Evolutionary conservation across 2,113 vertebrate genomes (phyloP), one percentile per base, ranked within the genome.

Genomic region (Opisthocomus hoazin): DNA sequence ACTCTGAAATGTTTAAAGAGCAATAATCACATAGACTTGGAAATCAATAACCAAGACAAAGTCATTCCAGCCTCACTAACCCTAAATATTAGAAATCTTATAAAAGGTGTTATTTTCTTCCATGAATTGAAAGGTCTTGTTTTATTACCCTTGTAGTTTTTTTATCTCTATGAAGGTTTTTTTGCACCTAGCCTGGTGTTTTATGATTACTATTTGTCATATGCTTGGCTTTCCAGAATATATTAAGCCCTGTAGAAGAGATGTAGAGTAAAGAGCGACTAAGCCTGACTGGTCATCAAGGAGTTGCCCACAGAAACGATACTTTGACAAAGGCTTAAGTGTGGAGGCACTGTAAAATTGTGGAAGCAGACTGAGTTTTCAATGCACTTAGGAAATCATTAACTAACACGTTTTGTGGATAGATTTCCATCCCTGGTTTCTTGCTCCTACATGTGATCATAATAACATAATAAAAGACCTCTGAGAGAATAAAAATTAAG

Each of bases 11-110:
- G 58, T 86, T 91, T 90, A 79, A 87, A 90, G 53, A 73, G 41
- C 78, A 86, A 36, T 86, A 70, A 86, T 37, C 43, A 41, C 23
- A 22, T 39, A 81, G 83, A 76, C 54, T 71, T 78, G 76, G 30
- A 90, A 92, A 96, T 97, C 94, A 93, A 90, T 89, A 90, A 78
- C 27, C 39, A 79, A 91, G 70, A 63, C 13, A 69, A 89, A 94
- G 74, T 64, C 48, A 74, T 74, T 94, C 45, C 46, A 90, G 30
- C 7, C 39, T 65, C 69, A 93, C 84, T 91, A 95, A 87, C 53
- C 34, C 15, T 78, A 86, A 95, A 92, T 93, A 89, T 78, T 73
- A 96, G 80, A 92, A 95, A 79, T 64, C 30, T 92, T 91, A 64
- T 78, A 71, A 89, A 87, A 81, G 17, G n/a, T 12, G 76, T 86